These are phyloP conservation scores for Platycnemis pennipes DNA, from an alignment of 2,888 invertebrate genomes.

Conservation along the genomic window DNA sequence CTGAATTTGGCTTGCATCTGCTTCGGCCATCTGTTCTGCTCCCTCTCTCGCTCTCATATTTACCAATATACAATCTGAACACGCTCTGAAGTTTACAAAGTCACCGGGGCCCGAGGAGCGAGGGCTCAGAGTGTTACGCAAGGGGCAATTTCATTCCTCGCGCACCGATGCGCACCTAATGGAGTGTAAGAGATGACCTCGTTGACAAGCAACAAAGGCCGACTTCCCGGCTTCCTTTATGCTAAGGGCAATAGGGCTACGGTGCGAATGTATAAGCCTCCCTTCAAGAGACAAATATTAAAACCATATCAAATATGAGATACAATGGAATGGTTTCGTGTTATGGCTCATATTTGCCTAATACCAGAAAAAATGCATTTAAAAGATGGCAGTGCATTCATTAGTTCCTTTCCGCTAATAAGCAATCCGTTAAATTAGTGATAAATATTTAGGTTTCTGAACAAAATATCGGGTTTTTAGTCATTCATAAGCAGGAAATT, in stretches of 20 bases:
- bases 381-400: too few relatives aligned
- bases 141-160: neutral
- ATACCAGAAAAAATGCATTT: too few relatives aligned
- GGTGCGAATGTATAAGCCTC: neutral
- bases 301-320: neutral
- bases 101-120: neutral
- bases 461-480: too few relatives aligned
- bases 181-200: slow-evolving; percentile 5
- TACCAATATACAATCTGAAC: neutral
- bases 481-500: too few relatives aligned
- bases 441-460: too few relatives aligned
- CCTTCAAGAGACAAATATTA: neutral
- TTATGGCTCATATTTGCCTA: too few relatives aligned
- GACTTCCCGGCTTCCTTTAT: neutral
- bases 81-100: neutral
- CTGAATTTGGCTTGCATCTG: neutral
- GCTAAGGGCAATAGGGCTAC: neutral
- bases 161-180: slow-evolving; percentile 41
- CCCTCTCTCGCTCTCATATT: neutral
- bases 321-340: too few relatives aligned
- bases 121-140: slow-evolving; percentile 6
- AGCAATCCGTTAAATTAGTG: too few relatives aligned
- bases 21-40: neutral
- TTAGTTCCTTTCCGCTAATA: too few relatives aligned
- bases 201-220: neutral